Evolutionary conservation across 35 echinoderm and acorn worm genomes (phyloP), one percentile per base, ranked within the genome.

Genomic region (Heliocidaris erythrogramma): DNA sequence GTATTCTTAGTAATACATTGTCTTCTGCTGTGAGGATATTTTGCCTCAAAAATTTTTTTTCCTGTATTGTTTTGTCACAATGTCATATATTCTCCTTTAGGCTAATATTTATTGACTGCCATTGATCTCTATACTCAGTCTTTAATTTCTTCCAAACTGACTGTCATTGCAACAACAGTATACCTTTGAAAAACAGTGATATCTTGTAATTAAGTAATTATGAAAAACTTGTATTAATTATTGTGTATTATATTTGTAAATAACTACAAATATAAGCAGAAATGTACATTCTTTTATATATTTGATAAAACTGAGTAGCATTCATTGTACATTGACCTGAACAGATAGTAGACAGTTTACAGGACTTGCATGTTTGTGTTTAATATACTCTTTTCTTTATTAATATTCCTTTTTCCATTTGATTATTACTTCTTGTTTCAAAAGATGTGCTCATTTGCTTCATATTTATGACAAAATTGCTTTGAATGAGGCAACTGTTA

Each of bases 231-330:
- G 21, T 89, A 89, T 32, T 89, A 42, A 89, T 89, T 89, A 32
- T 47, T 89, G 14, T 89, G 87, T 89, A 89, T 89, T 48, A 35
- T 89, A 32, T 89, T 89, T 89, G 87, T 89, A 89, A 89, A 89
- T 89, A 89, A 14, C 47, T 89, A 47, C 87, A 89, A 89, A 89
- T 89, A 89, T 89, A 47, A 89, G 31, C 31, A 89, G 87, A 89
- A 89, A 89, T 89, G 87, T 89, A 89, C 31, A 47, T 89, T 35
- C 10, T 48, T 84, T 89, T 89, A 89, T 89, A 89, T 89, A 89
- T 89, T 89, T 89, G 87, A 89, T 47, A 89, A 89, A 48, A 78
- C 21, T n/a, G 5, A 78, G 65, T 78, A 78, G 65, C 13, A 21
- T 78, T 78, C 65, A 78, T 78, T 78, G 65, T 78, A 78, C 0